Conservation (phyloP, 2,797 vertebrate species). For the Peromyscus aztecus region DNA sequence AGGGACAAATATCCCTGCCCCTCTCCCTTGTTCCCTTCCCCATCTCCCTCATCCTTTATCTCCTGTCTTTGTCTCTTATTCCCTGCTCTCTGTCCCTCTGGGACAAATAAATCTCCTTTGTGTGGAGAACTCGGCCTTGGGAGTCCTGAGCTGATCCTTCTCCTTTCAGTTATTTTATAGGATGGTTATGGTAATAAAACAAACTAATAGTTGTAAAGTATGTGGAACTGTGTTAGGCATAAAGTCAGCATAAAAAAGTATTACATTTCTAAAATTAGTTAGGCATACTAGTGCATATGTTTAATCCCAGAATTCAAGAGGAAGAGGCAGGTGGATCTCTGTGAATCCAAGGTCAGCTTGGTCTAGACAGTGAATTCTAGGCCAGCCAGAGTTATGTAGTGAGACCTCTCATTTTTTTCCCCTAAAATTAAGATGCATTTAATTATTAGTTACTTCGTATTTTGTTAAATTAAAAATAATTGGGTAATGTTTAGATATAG, state of each 20-base stretch:
- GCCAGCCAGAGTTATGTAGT: background rate
- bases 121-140: background rate
- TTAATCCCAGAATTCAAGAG: background rate
- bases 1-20: background rate
- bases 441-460: constrained; percentile 51
- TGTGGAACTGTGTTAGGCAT: constrained; percentile 43
- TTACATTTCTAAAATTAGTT: constrained; percentile 8
- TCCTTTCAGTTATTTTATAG: background rate
- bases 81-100: background rate
- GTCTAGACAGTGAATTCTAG: background rate
- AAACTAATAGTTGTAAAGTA: constrained; percentile 40
- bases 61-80: background rate
- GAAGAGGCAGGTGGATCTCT: background rate
- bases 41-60: background rate
- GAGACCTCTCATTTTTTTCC: background rate
- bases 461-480: constrained; percentile 55
- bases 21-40: background rate
- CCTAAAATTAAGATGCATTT: constrained; percentile 56
- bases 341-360: background rate
- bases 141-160: background rate
- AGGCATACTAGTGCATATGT: background rate
- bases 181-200: constrained; percentile 26
- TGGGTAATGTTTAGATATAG: constrained; percentile 55
- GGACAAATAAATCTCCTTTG: background rate
- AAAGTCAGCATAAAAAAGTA: background rate